phyloP scores from a whole-genome alignment of 2,888 invertebrate species.

The Eupithecia abbreviata region DNA sequence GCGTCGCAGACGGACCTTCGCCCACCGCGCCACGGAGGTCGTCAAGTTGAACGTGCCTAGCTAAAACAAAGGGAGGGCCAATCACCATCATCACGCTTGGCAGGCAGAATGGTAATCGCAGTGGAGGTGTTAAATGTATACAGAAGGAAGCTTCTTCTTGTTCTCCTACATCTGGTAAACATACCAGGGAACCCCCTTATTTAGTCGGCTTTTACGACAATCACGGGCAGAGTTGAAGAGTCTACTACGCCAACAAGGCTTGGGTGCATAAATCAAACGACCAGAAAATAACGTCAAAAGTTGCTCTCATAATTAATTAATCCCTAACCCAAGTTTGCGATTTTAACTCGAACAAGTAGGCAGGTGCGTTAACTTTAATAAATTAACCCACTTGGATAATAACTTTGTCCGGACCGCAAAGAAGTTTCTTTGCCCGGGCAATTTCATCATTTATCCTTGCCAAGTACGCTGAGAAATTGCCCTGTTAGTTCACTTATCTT shows the following conservation, averaged over 20 bases:
- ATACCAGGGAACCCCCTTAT: no score
- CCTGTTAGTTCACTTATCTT: constrained; percentile 38
- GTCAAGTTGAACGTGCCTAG: no score
- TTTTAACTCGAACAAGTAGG: constrained; percentile 35
- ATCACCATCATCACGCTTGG: no score
- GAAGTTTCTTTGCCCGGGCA: constrained; percentile 41
- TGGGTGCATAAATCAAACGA: constrained; percentile 6
- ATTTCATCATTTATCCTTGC: constrained; percentile 46
- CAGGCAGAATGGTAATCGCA: no score
- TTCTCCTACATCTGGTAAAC: no score
- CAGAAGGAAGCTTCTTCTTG: no score
- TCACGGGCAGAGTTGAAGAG: no score
- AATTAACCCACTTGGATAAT: constrained; percentile 43
- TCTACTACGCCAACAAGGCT: neutral
- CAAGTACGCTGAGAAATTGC: constrained; percentile 40
- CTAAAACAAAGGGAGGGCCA: no score
- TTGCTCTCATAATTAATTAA: constrained; percentile 26
- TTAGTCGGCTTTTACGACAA: no score
- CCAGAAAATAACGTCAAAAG: constrained; percentile 22
- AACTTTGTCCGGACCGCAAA: constrained; percentile 37
- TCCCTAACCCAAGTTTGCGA: constrained; percentile 15
- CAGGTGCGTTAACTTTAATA: constrained; percentile 45
- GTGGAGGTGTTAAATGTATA: no score
- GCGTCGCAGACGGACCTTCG: no score
- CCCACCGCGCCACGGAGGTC: no score